Percentiles rank a stretch among this genome's conserved stretches.
phyloP scores from a whole-genome alignment of 2,888 invertebrate genomes.

The Caprella mutica region DNA sequence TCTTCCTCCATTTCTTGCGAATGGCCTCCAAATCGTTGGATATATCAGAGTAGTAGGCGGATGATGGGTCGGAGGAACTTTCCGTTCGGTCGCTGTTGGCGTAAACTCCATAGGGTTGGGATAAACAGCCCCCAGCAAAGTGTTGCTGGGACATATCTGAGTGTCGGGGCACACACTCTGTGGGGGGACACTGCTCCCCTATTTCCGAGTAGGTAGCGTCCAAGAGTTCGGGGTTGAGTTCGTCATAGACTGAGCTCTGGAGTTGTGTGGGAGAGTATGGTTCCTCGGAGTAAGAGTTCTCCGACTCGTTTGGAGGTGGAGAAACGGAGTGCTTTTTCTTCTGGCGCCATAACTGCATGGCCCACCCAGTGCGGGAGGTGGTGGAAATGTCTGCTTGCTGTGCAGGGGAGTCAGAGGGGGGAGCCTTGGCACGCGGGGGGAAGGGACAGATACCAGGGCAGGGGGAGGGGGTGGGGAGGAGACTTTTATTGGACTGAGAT shows the following conservation, averaged over 20 bases:
- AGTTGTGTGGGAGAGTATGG: conserved; percentile 34
- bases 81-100: conserved; percentile 22
- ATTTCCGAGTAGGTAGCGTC: conserved; percentile 34
- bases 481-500: no score
- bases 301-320: conserved; percentile 31
- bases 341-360: conserved; percentile 33
- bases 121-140: background rate
- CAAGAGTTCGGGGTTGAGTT: conserved; percentile 18
- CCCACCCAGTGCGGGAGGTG: conserved; percentile 20
- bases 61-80: conserved; percentile 32
- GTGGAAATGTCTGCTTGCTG: conserved; percentile 7
- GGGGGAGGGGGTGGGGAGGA: no score
- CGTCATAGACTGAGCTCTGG: conserved; percentile 34
- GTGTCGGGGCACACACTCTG: background rate
- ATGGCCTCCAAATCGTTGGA: conserved; percentile 21
- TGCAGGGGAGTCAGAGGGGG: conserved; percentile 4
- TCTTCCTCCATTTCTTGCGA: conserved; percentile 24
- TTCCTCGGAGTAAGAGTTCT: conserved; percentile 35
- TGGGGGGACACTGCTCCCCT: conserved; percentile 20
- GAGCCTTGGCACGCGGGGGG: background rate
- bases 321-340: conserved; percentile 26
- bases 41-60: conserved; percentile 35
- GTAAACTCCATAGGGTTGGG: conserved; percentile 13
- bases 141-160: no score
- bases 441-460: no score